A percentile compares a stretch with the other conserved stretches of the same genome.
These are phyloP conservation scores for Entomyzon cyanotis DNA, from an alignment of 2,113 vertebrate genomes.

Conservation along the genomic window DNA sequence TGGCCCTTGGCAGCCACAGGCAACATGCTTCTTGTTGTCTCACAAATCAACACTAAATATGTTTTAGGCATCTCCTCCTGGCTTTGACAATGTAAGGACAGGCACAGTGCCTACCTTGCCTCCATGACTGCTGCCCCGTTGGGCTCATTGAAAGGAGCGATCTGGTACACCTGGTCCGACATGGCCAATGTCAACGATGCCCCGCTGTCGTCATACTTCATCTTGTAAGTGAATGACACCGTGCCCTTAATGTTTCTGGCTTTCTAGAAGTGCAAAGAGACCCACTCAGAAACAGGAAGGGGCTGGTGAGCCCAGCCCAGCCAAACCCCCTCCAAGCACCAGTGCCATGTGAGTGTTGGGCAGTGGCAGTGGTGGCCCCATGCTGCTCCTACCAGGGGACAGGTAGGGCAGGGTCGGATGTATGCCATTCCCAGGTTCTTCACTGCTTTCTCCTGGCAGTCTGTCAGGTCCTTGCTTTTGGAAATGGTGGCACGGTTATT, in stretches of 20 bases:
- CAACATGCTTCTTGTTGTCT: not conserved
- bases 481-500: conserved; percentile 69
- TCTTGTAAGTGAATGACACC: conserved; percentile 73
- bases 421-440: conserved; percentile 78
- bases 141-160: conserved; percentile 78
- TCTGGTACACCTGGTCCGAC: conserved; percentile 78
- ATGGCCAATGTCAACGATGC: conserved; percentile 66
- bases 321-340: not conserved
- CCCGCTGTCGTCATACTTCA: conserved; percentile 70
- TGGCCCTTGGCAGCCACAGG: not conserved
- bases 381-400: conserved; percentile 58
- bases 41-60: not conserved
- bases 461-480: conserved; percentile 82
- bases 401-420: conserved; percentile 72
- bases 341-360: not conserved
- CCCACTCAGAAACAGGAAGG: fast-evolving
- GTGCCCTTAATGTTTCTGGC: conserved; percentile 75
- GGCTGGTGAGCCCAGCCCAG: not conserved
- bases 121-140: conserved; percentile 73
- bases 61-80: not conserved
- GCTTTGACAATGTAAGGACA: not conserved
- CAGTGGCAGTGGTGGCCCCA: fast-evolving
- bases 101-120: conserved; percentile 65
- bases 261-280: conserved; percentile 59
- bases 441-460: conserved; percentile 79